A percentile compares a stretch with the other conserved stretches of the same genome.
These are phyloP conservation scores for Diuraphis noxia DNA, from an alignment of 1,140 invertebrate genomes.

Conservation along the genomic window DNA sequence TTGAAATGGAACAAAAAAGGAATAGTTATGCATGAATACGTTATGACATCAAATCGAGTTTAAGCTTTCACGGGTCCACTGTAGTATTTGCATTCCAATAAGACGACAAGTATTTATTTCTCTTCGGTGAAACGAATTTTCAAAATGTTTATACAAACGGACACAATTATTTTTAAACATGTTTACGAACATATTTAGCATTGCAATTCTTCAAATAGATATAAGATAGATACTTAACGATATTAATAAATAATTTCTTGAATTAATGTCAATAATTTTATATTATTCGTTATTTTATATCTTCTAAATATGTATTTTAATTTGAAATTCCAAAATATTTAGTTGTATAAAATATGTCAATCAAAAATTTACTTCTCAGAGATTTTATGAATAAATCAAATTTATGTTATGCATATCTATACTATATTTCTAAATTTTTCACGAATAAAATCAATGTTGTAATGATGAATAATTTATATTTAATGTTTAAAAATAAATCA, in stretches of 20 bases:
- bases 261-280: not conserved
- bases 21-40: conserved; percentile 31
- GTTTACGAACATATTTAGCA: not conserved
- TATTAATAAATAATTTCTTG: not conserved
- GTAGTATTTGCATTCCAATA: conserved; percentile 1
- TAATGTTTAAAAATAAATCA: no score
- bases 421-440: no score
- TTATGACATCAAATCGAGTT: conserved; percentile 12
- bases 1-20: conserved; percentile 1
- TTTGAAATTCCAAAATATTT: not conserved
- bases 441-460: no score
- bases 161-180: not conserved
- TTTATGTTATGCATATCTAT: not conserved
- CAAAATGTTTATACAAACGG: not conserved
- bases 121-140: not conserved
- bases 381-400: not conserved
- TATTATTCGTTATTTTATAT: not conserved
- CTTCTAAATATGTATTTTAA: not conserved
- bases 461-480: no score
- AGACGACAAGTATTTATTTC: conserved; percentile 7
- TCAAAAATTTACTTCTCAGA: not conserved
- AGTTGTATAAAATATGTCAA: not conserved
- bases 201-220: not conserved
- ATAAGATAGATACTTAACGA: no score
- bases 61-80: not conserved